Base-by-base conservation (phyloP, 2,113 vertebrate species). In the Nyctibius bracteatus region DNA sequence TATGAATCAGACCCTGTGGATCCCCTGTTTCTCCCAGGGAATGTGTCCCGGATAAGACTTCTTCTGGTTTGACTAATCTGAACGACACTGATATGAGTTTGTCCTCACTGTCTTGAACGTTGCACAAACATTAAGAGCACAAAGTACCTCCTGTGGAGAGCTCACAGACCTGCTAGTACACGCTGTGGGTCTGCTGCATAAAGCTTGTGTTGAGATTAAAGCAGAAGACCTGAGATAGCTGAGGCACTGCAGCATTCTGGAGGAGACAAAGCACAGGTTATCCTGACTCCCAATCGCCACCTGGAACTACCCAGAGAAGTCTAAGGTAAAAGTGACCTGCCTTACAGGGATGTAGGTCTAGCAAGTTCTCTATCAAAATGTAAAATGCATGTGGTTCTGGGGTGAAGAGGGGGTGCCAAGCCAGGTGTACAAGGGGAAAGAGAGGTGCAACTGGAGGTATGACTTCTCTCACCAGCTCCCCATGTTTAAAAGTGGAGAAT, bases 371-470 rank as follows among this genome's bases (percentile, higher is more conserved):
- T 58, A 5, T 25, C 23, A 46, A 58, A 47, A 47, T 0, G 3
- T 47, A 35, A 67, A 86, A 78, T 14, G 9, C 14, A 3, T 3
- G 10, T 65, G 61, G 10, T 7, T 74, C 57, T 66, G 55, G 28
- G 70, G 28, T 2, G 37, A 28, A 47, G 63, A 47, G 51, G 57
- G 14, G 47, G 57, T 0, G 0, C 31, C 30, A 28, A 66, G 24
- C 20, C 25, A 44, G 39, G 23, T 3, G 9, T 33, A 23, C 12
- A 9, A 49, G 57, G 24, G 23, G 22, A 65, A 35, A 31, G 13
- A 24, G 72, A 39, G 27, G 6, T n/a, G 22, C 37, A 58, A 0
- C 2, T 61, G 57, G 20, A 65, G 25, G 9, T 12, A 19, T 0
- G 4, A 11, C 19, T 44, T 57, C 49, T 87, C 46, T 57, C 18